phyloP scores from a whole-genome alignment of 2,888 invertebrate species.

The Melanotus villosus region DNA sequence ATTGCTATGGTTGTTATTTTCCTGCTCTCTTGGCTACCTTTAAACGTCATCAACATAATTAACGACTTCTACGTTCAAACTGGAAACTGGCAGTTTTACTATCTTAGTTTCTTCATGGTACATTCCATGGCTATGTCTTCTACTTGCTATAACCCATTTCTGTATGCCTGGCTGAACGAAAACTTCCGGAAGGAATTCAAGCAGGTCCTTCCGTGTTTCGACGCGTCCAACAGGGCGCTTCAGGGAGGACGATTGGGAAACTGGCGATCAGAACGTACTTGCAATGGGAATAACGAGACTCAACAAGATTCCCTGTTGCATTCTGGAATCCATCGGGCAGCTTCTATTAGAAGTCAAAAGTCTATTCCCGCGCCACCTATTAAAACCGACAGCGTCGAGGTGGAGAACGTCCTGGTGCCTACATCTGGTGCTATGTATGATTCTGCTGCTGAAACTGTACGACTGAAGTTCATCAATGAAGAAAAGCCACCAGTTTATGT shows the following conservation, averaged over 20 bases:
- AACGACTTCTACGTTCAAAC: constrained; percentile 85
- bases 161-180: constrained; percentile 97
- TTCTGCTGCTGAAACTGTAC: constrained; percentile 66
- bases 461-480: constrained; percentile 67
- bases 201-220: constrained; percentile 79
- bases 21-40: constrained; percentile 94
- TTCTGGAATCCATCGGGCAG: constrained; percentile 71
- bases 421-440: constrained; percentile 64
- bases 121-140: constrained; percentile 95
- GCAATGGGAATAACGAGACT: constrained; percentile 84
- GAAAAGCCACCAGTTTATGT: constrained; percentile 54
- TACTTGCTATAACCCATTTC: constrained; percentile 93
- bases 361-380: constrained; percentile 57
- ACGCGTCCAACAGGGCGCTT: constrained; percentile 61
- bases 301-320: constrained; percentile 71
- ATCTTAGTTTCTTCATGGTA: constrained; percentile 89
- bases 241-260: constrained; percentile 69
- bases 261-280: constrained; percentile 78
- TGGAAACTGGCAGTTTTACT: constrained; percentile 85
- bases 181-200: constrained; percentile 93
- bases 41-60: constrained; percentile 91
- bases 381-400: constrained; percentile 72
- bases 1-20: constrained; percentile 98
- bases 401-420: constrained; percentile 72
- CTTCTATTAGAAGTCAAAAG: constrained; percentile 69